Base-by-base conservation (phyloP, 2,797 vertebrate species). In the Petrocephalus schoutedeni region DNA sequence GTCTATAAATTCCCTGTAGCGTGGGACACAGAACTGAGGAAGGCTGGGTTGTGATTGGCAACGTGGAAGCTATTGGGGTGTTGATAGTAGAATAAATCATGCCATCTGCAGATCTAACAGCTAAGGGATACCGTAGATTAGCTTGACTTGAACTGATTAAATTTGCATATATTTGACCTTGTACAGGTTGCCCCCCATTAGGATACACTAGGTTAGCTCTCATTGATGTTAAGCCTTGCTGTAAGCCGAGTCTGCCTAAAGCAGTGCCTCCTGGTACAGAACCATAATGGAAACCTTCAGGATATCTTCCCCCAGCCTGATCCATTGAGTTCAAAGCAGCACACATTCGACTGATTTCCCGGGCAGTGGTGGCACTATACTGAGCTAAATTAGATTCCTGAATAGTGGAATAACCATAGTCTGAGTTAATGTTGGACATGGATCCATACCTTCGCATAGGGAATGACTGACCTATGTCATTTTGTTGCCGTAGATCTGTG, bases 71-170 rank as follows among this genome's bases (percentile, higher is more conserved):
- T 0, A 99, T 99, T 0, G 98, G 98, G 0, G 98, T 99, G 91
- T 98, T 99, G 92, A 99, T 99, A 41, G 98, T 99, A 19, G 98
- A 99, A 91, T 99, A 99, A 93, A 99, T 99, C 98, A 99, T 99
- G 86, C 98, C 98, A 3, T 99, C 98, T 0, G 98, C 96, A 0
- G 98, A 97, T 16, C 98, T 96, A 67, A 99, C 96, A 0, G 98
- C 98, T 90, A 97, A 95, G 41, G 98, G 98, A 91, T 98, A 97
- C 90, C 97, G 95, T 86, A 99, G 92, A 85, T 97, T 89, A 0
- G 96, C 95, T 90, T 97, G 95, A 53, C 97, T 96, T 86, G 97
- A 93, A 19, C 96, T 95, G 23, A 96, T 96, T 56, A 98, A 94
- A 91, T 94, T 97, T 82, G 97, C 95, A 19, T 97, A 93, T 14